Evolutionary conservation across 2,113 vertebrate genomes (phyloP).

Genomic region (Corythaixoides concolor): DNA sequence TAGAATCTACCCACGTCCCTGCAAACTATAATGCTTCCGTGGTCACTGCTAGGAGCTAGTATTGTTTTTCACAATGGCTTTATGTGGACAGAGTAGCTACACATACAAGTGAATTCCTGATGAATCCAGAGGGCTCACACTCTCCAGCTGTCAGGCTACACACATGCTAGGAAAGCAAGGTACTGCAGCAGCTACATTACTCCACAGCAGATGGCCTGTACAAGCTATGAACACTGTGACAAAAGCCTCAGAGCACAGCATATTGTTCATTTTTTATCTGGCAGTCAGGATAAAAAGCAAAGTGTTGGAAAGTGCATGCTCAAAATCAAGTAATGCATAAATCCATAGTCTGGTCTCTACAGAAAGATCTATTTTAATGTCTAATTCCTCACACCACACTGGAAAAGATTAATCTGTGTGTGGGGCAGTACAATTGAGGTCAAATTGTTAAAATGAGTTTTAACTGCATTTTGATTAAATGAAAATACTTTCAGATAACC

Average conservation of each 20-base stretch:
- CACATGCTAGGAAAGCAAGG: not conserved
- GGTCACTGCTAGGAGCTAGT: not conserved
- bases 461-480: slow-evolving; percentile 36
- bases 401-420: not conserved
- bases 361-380: not conserved
- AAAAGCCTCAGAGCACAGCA: not conserved
- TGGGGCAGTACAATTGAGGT: not conserved
- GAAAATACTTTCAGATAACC: slow-evolving; percentile 19
- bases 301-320: not conserved
- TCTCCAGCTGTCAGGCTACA: not conserved
- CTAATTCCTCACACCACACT: not conserved
- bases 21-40: not conserved
- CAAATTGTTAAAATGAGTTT: not conserved
- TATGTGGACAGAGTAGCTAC: not conserved
- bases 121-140: not conserved
- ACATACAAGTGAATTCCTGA: not conserved
- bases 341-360: not conserved
- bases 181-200: not conserved
- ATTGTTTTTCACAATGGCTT: not conserved
- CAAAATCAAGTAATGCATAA: not conserved
- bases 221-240: not conserved
- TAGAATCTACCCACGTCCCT: not conserved
- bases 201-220: slow-evolving; percentile 13
- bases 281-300: not conserved
- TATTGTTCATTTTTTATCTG: not conserved